Conservation (phyloP, 2,888 invertebrate species). For the Meta bourneti region DNA sequence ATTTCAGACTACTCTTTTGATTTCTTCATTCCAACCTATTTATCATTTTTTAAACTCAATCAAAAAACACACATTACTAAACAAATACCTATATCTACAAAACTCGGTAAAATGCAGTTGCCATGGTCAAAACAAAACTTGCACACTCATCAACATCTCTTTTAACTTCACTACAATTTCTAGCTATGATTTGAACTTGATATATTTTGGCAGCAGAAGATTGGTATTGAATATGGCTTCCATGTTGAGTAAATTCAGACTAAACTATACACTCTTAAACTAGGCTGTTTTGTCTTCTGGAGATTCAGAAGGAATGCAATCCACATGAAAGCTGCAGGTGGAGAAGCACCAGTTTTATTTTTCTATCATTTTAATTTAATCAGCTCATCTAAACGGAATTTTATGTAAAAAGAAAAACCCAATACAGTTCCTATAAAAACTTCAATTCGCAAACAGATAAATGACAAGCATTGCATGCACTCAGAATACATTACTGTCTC, state of each 20-base stretch:
- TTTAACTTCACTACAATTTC: not conserved
- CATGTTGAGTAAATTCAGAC: not conserved
- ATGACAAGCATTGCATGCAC: not conserved
- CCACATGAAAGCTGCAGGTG: not conserved
- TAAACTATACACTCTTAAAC: not conserved
- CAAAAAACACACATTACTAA: not conserved
- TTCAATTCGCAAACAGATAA: not conserved
- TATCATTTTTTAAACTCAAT: not conserved
- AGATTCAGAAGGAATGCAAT: too few species aligned
- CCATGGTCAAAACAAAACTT: not conserved
- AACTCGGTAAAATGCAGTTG: not conserved
- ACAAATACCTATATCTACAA: not conserved
- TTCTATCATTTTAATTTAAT: not conserved
- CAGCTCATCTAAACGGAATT: not conserved
- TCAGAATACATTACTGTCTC: constrained; percentile 2
- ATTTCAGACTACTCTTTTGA: too few species aligned
- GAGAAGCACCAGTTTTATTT: constrained; percentile 39
- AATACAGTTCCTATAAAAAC: not conserved
- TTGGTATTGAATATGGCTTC: not conserved
- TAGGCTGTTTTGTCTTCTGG: too few species aligned
- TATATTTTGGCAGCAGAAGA: not conserved
- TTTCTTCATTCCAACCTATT: too few species aligned
- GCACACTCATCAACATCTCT: not conserved
- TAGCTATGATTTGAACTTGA: not conserved
- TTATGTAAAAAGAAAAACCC: not conserved